phyloP scores from a whole-genome alignment of 2,797 vertebrate genomes.

The Pyrocephalus nanus region DNA sequence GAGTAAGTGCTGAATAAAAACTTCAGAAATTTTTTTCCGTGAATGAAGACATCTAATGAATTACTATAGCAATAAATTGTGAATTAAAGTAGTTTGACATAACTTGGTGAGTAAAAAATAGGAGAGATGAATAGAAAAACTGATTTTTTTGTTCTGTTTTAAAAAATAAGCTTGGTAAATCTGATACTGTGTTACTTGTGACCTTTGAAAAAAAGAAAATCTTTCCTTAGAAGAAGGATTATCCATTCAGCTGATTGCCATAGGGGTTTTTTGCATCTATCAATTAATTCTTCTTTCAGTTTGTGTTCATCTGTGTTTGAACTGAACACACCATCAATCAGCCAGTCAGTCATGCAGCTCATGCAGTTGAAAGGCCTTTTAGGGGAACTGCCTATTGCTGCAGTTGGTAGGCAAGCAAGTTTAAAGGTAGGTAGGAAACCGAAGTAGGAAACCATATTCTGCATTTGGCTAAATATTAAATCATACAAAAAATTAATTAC shows the following conservation, averaged over 20 bases:
- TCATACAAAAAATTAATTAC: neutral
- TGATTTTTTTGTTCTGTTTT: neutral
- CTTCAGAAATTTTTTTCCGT: neutral
- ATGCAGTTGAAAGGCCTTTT: neutral
- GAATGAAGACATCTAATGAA: neutral
- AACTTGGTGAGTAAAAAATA: neutral
- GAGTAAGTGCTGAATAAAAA: neutral
- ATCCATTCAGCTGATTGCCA: neutral
- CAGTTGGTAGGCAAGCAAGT: neutral
- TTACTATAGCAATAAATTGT: neutral
- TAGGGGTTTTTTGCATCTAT: neutral
- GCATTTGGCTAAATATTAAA: neutral
- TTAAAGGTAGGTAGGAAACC: neutral
- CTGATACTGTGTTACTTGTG: neutral
- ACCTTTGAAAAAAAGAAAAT: neutral
- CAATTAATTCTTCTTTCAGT: neutral
- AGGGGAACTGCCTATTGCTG: neutral
- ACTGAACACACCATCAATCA: neutral
- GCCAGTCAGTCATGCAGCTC: neutral
- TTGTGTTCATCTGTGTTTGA: neutral
- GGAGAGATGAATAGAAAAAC: rapidly evolving
- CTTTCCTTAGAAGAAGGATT: neutral
- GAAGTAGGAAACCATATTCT: neutral
- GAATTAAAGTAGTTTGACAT: neutral
- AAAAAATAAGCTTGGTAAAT: neutral